These are phyloP conservation scores for Epinephelus fuscoguttatus DNA, from an alignment of 2,113 vertebrate species.

Conservation along the genomic window DNA sequence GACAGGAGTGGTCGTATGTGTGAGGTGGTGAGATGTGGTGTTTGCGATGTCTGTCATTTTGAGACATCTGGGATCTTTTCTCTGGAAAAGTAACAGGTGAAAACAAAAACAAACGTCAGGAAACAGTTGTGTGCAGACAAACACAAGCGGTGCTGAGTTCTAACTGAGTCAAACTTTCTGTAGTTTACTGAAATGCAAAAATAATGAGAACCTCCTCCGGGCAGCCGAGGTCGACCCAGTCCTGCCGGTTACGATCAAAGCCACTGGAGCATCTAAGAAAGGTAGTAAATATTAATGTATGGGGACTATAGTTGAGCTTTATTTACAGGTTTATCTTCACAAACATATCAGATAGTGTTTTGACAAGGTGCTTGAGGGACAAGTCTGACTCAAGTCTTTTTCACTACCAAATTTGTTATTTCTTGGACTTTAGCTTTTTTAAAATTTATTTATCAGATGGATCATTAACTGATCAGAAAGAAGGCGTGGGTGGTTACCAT, in stretches of 20 bases:
- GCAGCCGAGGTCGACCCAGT: constrained; percentile 97
- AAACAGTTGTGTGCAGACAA: not conserved
- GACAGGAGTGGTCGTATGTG: constrained; percentile 74
- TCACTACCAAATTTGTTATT: not conserved
- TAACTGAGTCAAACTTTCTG: not conserved
- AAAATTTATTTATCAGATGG: too few species aligned
- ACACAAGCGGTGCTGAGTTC: not conserved
- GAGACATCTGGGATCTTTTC: constrained; percentile 89
- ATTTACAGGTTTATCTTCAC: not conserved
- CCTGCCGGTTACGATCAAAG: constrained; percentile 95
- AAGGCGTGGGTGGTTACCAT: not conserved
- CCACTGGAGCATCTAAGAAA: constrained; percentile 94
- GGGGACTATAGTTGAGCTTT: not conserved
- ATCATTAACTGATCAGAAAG: not conserved
- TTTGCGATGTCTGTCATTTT: constrained; percentile 66
- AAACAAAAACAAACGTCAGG: not conserved
- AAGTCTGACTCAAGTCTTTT: not conserved
- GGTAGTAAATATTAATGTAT: not conserved
- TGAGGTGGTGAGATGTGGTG: constrained; percentile 55
- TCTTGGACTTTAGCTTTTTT: too few species aligned
- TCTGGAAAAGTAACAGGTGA: constrained; percentile 74
- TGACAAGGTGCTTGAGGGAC: not conserved
- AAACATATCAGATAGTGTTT: not conserved
- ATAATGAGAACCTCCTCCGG: constrained; percentile 87
- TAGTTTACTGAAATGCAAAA: constrained; percentile 4